Evolutionary conservation across 2,797 vertebrate genomes (phyloP).

Genomic region (Dendrocincla fuliginosa): DNA sequence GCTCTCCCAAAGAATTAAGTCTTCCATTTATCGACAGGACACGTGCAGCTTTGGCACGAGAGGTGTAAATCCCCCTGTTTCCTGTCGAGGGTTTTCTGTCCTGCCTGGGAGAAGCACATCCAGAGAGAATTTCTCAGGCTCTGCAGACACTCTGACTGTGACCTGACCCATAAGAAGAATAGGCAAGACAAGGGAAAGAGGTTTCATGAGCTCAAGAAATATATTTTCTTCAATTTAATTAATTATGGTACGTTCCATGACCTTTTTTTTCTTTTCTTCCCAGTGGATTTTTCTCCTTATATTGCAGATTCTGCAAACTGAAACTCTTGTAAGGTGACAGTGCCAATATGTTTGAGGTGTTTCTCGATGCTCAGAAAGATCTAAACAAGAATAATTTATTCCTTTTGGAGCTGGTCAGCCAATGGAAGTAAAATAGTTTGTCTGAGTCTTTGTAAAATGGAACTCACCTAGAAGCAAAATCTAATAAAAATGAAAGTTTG

Average conservation of each 20-base stretch:
- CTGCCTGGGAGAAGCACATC: not conserved
- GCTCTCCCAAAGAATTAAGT: conserved; percentile 15
- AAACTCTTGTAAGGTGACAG: accelerated
- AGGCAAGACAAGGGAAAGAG: not conserved
- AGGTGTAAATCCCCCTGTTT: not conserved
- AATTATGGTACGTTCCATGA: not conserved
- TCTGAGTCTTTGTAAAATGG: not conserved
- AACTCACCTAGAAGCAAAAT: not conserved
- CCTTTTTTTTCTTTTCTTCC: not conserved
- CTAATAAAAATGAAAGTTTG: not conserved
- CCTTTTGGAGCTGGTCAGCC: not conserved
- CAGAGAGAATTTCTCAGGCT: not conserved
- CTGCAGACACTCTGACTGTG: not conserved
- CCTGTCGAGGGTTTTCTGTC: not conserved
- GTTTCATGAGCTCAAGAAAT: not conserved
- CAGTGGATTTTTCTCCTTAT: not conserved
- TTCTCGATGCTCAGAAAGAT: not conserved
- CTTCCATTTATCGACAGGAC: conserved; percentile 21
- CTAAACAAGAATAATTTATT: not conserved
- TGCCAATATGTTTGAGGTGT: not conserved
- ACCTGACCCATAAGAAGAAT: not conserved
- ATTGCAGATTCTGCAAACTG: not conserved
- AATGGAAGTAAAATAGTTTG: accelerated
- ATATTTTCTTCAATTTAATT: not conserved
- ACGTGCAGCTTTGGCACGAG: not conserved